phyloP scores from a whole-genome alignment of 2,113 vertebrate genomes.

The Fregata magnificens region DNA sequence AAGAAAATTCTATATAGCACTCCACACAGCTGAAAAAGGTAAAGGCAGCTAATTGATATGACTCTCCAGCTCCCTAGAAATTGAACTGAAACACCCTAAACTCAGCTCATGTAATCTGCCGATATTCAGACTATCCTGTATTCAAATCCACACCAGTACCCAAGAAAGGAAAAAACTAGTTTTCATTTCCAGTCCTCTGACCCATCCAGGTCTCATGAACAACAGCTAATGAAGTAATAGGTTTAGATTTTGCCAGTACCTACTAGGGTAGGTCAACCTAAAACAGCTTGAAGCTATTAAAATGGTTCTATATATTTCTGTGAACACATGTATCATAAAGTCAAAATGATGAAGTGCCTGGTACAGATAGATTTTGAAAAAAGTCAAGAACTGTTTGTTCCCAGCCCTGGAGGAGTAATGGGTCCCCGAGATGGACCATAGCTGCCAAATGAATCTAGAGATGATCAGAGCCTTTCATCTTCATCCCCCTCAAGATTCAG shows the following conservation, averaged over 20 bases:
- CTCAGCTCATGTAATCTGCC: neutral
- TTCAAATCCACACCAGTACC: neutral
- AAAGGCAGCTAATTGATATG: neutral
- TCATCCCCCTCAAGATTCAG: neutral
- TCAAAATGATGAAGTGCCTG: slow-evolving; percentile 1
- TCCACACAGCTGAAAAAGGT: neutral
- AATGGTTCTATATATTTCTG: neutral
- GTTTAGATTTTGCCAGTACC: slow-evolving; percentile 25
- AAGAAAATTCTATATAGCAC: neutral
- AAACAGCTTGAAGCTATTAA: slow-evolving; percentile 53
- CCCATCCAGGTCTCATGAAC: neutral
- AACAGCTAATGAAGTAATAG: neutral
- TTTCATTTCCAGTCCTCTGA: neutral
- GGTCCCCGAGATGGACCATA: neutral
- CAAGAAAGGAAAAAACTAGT: neutral
- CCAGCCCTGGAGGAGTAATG: neutral
- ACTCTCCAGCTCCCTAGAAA: neutral
- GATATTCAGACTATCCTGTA: neutral
- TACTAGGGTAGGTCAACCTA: neutral
- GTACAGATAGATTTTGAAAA: slow-evolving; percentile 49
- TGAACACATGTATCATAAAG: neutral
- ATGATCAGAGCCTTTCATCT: neutral
- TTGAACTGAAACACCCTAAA: neutral
- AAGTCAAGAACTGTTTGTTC: slow-evolving; percentile 51
- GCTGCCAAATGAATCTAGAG: slow-evolving; percentile 13